phyloP scores from a whole-genome alignment of 2,113 vertebrate genomes.

The Aspidoscelis tigris region DNA sequence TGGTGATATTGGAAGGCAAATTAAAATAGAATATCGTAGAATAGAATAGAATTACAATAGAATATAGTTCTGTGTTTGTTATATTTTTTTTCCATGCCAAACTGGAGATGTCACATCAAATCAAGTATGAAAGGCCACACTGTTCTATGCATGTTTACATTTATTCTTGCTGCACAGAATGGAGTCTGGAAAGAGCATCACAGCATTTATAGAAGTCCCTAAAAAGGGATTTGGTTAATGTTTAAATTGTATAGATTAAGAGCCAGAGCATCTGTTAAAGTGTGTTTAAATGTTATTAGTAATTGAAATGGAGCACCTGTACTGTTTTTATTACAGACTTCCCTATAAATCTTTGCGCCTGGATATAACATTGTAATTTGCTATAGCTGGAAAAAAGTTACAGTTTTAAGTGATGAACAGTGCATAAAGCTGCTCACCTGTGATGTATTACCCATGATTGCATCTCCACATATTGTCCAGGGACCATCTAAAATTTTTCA shows the following conservation, averaged over 20 bases:
- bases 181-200: neutral
- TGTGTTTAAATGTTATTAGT: neutral
- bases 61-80: too few species aligned
- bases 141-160: neutral
- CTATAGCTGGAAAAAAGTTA: slow-evolving; percentile 42
- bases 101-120: slow-evolving; percentile 4
- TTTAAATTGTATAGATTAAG: neutral
- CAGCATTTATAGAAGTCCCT: slow-evolving; percentile 2
- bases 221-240: neutral
- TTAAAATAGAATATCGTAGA: neutral
- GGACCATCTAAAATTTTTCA: neutral
- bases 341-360: slow-evolving; percentile 11
- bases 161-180: neutral
- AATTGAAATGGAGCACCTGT: slow-evolving; percentile 9
- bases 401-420: slow-evolving; percentile 33
- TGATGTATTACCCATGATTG: slow-evolving; percentile 38
- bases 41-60: neutral
- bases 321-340: slow-evolving; percentile 24
- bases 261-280: rapidly evolving
- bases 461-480: slow-evolving; percentile 2
- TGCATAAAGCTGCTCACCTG: neutral
- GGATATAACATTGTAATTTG: slow-evolving; percentile 33
- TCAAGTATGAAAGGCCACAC: neutral
- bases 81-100: neutral
- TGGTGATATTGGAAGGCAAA: neutral